Evolutionary conservation across 2,113 vertebrate species (phyloP), one percentile per base, ranked within the genome.

Genomic region (Strix uralensis): DNA sequence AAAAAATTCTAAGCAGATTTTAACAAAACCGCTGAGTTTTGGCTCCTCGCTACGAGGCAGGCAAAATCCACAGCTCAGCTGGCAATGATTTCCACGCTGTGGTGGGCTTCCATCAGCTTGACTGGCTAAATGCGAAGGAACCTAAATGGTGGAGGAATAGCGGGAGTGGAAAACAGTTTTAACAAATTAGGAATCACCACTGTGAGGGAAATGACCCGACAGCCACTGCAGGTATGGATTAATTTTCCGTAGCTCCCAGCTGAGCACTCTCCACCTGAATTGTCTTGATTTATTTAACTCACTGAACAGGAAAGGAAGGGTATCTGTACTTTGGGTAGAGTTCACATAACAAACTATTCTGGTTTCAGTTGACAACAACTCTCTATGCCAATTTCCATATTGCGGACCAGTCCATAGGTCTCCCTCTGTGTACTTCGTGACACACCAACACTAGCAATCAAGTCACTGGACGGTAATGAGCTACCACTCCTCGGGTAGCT

Each of bases 191-290:
- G 17, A 44, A 36, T 75, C 61, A 47, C 27, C 20, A 2, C 3
- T 2, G n/a, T 32, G 70, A 80, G 62, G 47, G 18, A 71, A 86
- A 47, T 13, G 5, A 70, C 55, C 34, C 0, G 0, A 13, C 3
- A 66, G 38, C n/a, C 0, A 0, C 74, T 55, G 73, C 1, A 2
- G 49, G 21, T 7, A 4, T 7, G 49, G 47, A 32, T 42, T 38
- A 15, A 13, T 63, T 34, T 51, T 32, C 26, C 26, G 8, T 15
- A 13, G 57, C 17, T 74, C 42, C 44, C 13, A 11, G n/a, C n/a
- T 71, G 42, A 79, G 44, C n/a, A 0, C 29, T 40, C 21, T 38
- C 65, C 57, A 34, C 42, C 51, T 26, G 20, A 29, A 58, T 16
- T 55, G 17, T 7, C 65, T 16, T 13, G 44, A 27, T 58, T 83